Evolutionary conservation across 1,140 invertebrate species (phyloP).

Genomic region (Eurosta solidaginis): DNA sequence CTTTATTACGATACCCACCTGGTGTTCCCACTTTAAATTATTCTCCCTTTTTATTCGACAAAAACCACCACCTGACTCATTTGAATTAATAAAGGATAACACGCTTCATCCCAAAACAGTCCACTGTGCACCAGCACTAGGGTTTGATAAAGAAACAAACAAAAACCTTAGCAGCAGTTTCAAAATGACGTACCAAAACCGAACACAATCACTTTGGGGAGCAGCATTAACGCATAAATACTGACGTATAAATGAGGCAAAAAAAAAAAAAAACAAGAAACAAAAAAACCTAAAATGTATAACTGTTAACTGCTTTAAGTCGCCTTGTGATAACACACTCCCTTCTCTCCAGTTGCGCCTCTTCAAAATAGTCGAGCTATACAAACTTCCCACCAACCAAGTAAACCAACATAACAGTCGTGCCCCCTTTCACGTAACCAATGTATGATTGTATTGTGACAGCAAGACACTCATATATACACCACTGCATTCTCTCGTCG

Average conservation of each 20-base stretch:
- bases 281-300: background rate
- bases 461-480: background rate
- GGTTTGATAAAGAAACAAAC: background rate
- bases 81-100: no score
- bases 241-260: background rate
- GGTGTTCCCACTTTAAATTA: no score
- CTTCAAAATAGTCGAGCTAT: background rate
- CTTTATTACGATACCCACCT: no score
- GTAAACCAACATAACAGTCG: background rate
- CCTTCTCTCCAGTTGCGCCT: background rate
- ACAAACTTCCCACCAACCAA: background rate
- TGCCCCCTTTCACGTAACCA: conserved; percentile 4
- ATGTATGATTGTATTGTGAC: background rate
- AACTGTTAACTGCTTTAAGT: background rate
- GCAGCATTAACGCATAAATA: background rate
- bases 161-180: background rate
- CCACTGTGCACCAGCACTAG: no score
- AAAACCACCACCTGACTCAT: no score
- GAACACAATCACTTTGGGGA: conserved; percentile 15
- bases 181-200: conserved; percentile 17
- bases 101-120: no score
- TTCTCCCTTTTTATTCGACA: no score
- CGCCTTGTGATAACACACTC: no score
- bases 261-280: background rate
- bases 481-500: background rate